Percentiles rank a stretch among this genome's conserved stretches.
Evolutionary conservation across 2,797 vertebrate genomes (phyloP).

Genomic region (Agapornis canus): DNA sequence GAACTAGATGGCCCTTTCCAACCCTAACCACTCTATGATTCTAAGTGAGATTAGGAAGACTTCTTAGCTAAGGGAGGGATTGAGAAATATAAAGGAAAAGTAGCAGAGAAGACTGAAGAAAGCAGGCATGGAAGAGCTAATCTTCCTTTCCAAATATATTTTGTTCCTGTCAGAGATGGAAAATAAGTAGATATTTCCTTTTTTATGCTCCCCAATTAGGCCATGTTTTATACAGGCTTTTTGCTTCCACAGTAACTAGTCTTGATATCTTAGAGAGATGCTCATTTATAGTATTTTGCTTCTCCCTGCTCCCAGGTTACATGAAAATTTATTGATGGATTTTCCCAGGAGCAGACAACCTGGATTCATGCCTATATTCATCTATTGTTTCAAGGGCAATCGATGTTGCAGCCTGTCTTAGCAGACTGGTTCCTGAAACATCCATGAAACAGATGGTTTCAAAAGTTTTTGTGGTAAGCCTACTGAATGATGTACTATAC

Average conservation of each 20-base stretch:
- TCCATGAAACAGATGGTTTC: neutral
- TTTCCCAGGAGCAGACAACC: neutral
- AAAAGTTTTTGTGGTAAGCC: neutral
- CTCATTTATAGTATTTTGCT: neutral
- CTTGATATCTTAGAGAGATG: neutral
- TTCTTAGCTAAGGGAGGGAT: neutral
- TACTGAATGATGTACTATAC: neutral
- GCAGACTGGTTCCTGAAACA: neutral
- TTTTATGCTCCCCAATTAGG: neutral
- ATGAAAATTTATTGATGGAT: neutral
- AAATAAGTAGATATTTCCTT: neutral
- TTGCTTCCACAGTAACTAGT: neutral
- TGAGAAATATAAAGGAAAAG: neutral
- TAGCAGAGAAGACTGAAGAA: neutral
- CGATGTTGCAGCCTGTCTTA: neutral
- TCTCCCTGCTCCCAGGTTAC: neutral
- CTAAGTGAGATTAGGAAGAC: neutral
- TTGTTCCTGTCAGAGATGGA: neutral
- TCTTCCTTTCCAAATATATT: neutral
- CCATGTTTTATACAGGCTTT: neutral
- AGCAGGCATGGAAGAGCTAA: neutral
- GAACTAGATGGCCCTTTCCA: neutral
- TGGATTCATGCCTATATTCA: neutral
- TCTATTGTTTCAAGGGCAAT: neutral
- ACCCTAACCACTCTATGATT: neutral